A percentile compares a stretch with the other conserved stretches of the same genome.
phyloP scores from a whole-genome alignment of 2,888 invertebrate genomes.

The Netelia virgata region DNA sequence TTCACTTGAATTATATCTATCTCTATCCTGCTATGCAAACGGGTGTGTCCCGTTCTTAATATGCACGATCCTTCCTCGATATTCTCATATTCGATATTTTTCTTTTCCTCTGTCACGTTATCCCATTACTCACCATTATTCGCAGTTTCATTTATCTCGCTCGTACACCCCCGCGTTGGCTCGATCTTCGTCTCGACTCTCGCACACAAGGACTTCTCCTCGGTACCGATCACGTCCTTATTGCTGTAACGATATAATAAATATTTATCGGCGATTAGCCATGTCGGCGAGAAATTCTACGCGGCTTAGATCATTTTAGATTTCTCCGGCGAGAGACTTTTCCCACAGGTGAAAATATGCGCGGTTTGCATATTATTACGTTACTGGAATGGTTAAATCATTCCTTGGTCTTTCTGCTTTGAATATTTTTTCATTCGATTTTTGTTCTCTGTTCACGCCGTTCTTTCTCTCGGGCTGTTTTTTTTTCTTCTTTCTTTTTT shows the following conservation, averaged over 20 bases:
- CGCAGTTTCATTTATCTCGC: slow-evolving; percentile 68
- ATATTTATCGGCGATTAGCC: slow-evolving; percentile 42
- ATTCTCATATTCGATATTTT: slow-evolving; percentile 41
- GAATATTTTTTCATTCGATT: slow-evolving; percentile 8
- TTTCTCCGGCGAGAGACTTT: slow-evolving; percentile 33
- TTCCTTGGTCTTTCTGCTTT: slow-evolving; percentile 21
- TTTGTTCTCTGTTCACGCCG: slow-evolving; percentile 32
- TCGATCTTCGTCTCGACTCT: slow-evolving; percentile 50
- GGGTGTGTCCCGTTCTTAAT: slow-evolving; percentile 65
- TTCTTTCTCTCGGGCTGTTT: no score
- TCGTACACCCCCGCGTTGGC: slow-evolving; percentile 51
- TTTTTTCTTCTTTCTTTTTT: background rate
- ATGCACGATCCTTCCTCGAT: slow-evolving; percentile 45
- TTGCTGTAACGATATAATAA: slow-evolving; percentile 70
- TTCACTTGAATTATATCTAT: background rate
- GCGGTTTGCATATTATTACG: slow-evolving; percentile 39
- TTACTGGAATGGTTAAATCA: slow-evolving; percentile 38
- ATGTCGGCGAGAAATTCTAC: background rate
- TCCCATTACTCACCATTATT: slow-evolving; percentile 73
- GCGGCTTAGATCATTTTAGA: background rate
- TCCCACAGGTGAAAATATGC: slow-evolving; percentile 27
- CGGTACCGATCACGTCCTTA: slow-evolving; percentile 69
- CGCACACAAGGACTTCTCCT: slow-evolving; percentile 38
- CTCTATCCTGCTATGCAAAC: slow-evolving; percentile 30
- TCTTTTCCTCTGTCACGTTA: slow-evolving; percentile 15